Percentiles rank a stretch among this genome's conserved stretches.
Evolutionary conservation across 2,113 vertebrate genomes (phyloP).

Genomic region (Pelusios castaneus): DNA sequence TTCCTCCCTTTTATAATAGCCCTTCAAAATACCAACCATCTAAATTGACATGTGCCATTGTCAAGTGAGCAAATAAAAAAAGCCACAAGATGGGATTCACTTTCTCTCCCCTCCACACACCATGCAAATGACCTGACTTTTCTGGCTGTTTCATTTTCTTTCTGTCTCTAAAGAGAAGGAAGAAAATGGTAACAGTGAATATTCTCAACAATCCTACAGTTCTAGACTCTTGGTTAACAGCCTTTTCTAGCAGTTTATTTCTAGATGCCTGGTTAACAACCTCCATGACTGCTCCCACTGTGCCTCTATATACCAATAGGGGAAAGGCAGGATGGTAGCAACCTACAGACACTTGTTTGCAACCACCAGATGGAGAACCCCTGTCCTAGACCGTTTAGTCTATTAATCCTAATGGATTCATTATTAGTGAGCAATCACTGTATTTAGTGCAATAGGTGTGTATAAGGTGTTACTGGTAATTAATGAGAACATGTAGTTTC

Average conservation of each 20-base stretch:
- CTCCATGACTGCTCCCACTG: neutral
- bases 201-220: neutral
- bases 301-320: rapidly evolving
- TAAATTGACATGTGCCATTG: neutral
- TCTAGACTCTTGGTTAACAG: neutral
- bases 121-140: neutral
- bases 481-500: neutral
- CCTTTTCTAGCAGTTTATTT: neutral
- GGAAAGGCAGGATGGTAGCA: neutral
- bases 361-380: rapidly evolving
- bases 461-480: rapidly evolving
- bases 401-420: neutral
- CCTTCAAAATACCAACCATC: neutral
- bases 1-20: neutral
- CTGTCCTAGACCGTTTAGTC: neutral
- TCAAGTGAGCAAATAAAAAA: neutral
- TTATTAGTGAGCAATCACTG: neutral
- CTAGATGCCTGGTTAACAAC: neutral
- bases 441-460: neutral
- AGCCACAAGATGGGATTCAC: neutral
- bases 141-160: neutral
- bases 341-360: neutral
- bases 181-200: neutral
- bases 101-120: neutral
- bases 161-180: neutral